These are phyloP conservation scores for Craseonycteris thonglongyai DNA, from an alignment of 2,113 vertebrate species.

Conservation along the genomic window DNA sequence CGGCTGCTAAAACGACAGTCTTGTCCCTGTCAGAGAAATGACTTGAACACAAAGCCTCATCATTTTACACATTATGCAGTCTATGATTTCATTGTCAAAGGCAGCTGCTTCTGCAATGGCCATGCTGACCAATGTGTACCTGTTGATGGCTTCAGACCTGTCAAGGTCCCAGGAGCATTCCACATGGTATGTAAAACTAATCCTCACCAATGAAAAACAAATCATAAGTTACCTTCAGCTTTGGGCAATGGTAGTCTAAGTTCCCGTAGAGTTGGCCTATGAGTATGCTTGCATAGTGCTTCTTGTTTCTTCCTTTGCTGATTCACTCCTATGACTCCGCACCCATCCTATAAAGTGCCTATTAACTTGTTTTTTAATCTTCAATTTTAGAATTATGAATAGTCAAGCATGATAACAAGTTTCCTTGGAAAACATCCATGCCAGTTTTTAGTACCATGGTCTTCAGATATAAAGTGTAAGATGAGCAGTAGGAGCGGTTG, in stretches of 20 bases:
- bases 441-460: background rate
- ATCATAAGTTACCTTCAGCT: background rate
- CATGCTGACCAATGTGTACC: conserved; percentile 92
- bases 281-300: background rate
- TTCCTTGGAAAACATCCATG: conserved; percentile 11
- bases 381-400: conserved; percentile 18
- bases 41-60: conserved; percentile 49
- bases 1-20: conserved; percentile 86
- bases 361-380: background rate
- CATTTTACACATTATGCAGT: conserved; percentile 86
- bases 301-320: background rate
- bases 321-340: background rate
- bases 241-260: background rate
- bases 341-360: background rate
- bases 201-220: background rate
- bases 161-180: conserved; percentile 79
- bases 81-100: conserved; percentile 96
- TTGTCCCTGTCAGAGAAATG: conserved; percentile 85
- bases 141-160: conserved; percentile 81
- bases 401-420: conserved; percentile 10
- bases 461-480: conserved; percentile 36
- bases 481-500: background rate
- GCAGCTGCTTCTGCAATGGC: conserved; percentile 96
- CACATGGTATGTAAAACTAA: conserved; percentile 84
- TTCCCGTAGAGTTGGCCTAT: background rate